A percentile compares a stretch with the other conserved stretches of the same genome.
These are phyloP conservation scores for Nannobrachium achirus DNA, from an alignment of 2,113 vertebrate genomes.

Conservation along the genomic window DNA sequence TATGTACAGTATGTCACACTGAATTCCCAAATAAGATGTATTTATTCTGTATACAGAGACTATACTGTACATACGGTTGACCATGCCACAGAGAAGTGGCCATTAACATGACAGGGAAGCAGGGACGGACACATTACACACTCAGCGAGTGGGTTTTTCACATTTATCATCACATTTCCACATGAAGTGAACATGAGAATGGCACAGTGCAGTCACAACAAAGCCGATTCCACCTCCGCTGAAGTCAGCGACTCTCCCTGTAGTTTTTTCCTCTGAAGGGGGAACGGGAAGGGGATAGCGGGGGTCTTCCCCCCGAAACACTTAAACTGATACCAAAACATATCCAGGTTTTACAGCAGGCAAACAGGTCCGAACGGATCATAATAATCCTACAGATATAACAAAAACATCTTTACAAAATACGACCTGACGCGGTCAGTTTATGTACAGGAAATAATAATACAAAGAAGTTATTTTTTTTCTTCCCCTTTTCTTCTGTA, in stretches of 20 bases:
- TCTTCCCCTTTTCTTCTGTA: conserved; percentile 79
- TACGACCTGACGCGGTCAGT: conserved; percentile 74
- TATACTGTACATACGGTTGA: conserved; percentile 1
- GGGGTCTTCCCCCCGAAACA: conserved; percentile 62
- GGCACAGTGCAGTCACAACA: conserved; percentile 21
- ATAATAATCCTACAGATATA: conserved; percentile 76
- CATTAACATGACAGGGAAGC: conserved; percentile 53
- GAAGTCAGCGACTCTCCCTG: conserved; percentile 49
- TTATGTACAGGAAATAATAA: conserved; percentile 80
- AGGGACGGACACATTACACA: conserved; percentile 27
- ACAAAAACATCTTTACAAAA: conserved; percentile 81
- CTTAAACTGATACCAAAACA: conserved; percentile 80
- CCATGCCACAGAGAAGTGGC: conserved; percentile 12
- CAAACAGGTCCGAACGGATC: conserved; percentile 79
- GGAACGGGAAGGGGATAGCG: conserved; percentile 8
- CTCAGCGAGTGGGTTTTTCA: conserved; percentile 22
- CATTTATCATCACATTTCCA: conserved; percentile 10
- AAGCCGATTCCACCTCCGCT: conserved; percentile 45
- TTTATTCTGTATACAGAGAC: no score
- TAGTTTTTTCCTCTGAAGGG: conserved; percentile 58
- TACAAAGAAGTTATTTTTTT: conserved; percentile 61
- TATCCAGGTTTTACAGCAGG: conserved; percentile 81
- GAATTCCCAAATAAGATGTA: no score
- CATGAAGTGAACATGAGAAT: conserved; percentile 24
- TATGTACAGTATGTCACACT: no score